Evolutionary conservation across 1,140 invertebrate genomes (phyloP), one percentile per base, ranked within the genome.

Genomic region (Drepana arcuata): DNA sequence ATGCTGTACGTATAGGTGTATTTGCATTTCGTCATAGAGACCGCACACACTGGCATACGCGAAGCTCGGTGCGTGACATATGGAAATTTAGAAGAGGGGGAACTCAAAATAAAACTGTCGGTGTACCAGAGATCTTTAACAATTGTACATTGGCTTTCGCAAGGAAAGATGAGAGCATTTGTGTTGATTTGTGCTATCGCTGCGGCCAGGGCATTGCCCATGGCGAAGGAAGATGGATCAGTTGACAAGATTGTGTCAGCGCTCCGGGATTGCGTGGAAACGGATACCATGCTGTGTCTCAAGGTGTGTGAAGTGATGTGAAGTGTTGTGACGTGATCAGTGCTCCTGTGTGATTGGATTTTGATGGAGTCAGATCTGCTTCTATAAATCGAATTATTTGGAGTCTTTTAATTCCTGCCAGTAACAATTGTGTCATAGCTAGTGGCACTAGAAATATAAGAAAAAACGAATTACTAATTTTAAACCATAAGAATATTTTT

Each of bases 241-340:
- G 45, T 72, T 53, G 71, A 73, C 18, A 58, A 46, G 30, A 73
- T 81, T 54, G 46, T 79, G 13, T 67, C 71, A 1, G 50, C 60
- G 1, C 34, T 82, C 4, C 48, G 73, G 48, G 78, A 82, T 41
- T 82, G 78, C 39, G 59, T 79, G 35, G 78, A 82, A 12, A 54
- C 65, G 1, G 72, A 82, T 39, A 78, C 73, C 24, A 59, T 75
- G 52, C 50, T 82, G 55, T 82, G 78, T 28, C 53, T 82, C 16
- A 82, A 82, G 78, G 74, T 81, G 70, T 66, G 68, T 80, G 67
- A 38, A 55, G 67, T 75, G 69, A 38, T 52, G 51, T 63, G 56
- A 45, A 32, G 45, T 58, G 55, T 24, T 36, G 40, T 40, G 44
- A 14, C 37, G 44, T 54, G 41, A 44, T 21, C 14, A 41, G 35